A percentile compares a stretch with the other conserved stretches of the same genome.
phyloP scores from a whole-genome alignment of 2,888 invertebrate species.

The Phyllotreta striolata region DNA sequence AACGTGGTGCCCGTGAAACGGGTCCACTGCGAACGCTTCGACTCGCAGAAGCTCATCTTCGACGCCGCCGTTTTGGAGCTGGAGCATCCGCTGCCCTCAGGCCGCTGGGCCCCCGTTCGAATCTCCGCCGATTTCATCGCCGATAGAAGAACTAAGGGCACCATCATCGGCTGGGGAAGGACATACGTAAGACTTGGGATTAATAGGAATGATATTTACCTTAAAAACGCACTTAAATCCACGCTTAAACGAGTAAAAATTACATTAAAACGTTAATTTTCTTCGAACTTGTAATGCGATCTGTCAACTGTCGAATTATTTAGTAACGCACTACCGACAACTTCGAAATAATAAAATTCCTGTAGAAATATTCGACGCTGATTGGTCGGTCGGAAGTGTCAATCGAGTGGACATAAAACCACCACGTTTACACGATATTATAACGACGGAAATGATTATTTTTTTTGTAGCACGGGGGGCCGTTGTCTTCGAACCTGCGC shows the following conservation, averaged over 20 bases:
- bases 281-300: too few relatives aligned
- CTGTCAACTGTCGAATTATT: too few relatives aligned
- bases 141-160: slow-evolving; percentile 38
- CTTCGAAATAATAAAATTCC: too few relatives aligned
- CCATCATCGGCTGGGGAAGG: slow-evolving; percentile 48
- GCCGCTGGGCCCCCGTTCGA: slow-evolving; percentile 44
- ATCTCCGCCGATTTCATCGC: slow-evolving; percentile 40
- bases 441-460: background rate
- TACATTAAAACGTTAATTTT: too few relatives aligned
- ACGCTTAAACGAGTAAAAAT: too few relatives aligned
- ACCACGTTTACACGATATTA: background rate
- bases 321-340: too few relatives aligned
- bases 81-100: slow-evolving; percentile 42
- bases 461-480: slow-evolving; percentile 42
- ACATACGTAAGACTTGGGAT: slow-evolving; percentile 42
- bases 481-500: slow-evolving; percentile 43
- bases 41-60: slow-evolving; percentile 39
- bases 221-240: too few relatives aligned
- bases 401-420: too few relatives aligned
- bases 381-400: slow-evolving; percentile 1
- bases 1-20: slow-evolving; percentile 42
- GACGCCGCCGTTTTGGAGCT: slow-evolving; percentile 48
- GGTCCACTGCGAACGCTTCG: slow-evolving; percentile 45
- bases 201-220: too few relatives aligned
- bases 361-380: too few relatives aligned